Percentiles rank a stretch among this genome's conserved stretches.
phyloP scores from a whole-genome alignment of 2,113 vertebrate genomes.

The Cnemophilus loriae region DNA sequence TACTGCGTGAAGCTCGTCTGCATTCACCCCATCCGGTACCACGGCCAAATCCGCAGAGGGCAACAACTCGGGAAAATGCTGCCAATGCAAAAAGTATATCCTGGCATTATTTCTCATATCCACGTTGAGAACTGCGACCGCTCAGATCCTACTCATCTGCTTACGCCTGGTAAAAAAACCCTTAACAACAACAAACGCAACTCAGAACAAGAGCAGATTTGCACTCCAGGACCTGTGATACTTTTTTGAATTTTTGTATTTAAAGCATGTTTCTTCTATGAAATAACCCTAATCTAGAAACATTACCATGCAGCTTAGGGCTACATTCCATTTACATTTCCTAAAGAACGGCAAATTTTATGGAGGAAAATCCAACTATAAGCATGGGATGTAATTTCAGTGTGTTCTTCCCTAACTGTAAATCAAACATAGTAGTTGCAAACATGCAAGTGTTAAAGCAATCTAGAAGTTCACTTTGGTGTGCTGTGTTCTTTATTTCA shows the following conservation, averaged over 20 bases:
- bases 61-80: conserved; percentile 71
- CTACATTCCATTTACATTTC: neutral
- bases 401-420: neutral
- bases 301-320: neutral
- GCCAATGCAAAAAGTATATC: conserved; percentile 77
- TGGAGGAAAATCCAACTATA: neutral
- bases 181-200: rapidly evolving
- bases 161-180: neutral
- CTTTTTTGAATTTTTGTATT: neutral
- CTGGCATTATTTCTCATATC: conserved; percentile 75
- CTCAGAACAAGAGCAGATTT: neutral
- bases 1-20: conserved; percentile 78
- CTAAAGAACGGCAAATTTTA: neutral
- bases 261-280: neutral
- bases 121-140: conserved; percentile 79
- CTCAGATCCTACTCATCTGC: conserved; percentile 67
- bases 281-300: neutral
- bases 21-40: conserved; percentile 70
- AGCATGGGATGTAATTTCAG: neutral
- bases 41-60: conserved; percentile 68
- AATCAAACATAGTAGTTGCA: neutral
- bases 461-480: neutral
- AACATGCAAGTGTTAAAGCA: neutral
- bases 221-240: neutral
- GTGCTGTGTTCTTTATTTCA: neutral